phyloP scores from a whole-genome alignment of 2,113 vertebrate species.

The Opisthocomus hoazin region DNA sequence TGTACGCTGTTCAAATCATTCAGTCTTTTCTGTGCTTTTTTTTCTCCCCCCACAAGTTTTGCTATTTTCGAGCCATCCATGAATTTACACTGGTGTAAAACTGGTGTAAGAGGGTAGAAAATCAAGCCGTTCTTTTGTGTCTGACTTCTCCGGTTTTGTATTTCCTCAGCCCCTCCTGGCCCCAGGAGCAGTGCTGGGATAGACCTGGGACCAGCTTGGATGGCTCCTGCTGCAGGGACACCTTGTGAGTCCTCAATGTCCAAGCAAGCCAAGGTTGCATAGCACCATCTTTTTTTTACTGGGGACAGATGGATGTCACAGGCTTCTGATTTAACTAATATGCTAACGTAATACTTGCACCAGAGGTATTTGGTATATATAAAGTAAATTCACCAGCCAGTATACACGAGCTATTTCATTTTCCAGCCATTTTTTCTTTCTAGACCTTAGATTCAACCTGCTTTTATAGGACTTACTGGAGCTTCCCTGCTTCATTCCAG shows the following conservation, averaged over 20 bases:
- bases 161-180: not conserved
- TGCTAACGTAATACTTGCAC: not conserved
- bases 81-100: not conserved
- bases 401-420: not conserved
- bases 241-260: not conserved
- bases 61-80: rapidly evolving
- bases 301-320: rapidly evolving
- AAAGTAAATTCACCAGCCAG: not conserved
- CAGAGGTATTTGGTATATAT: not conserved
- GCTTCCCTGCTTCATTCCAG: not conserved
- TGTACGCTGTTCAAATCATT: not conserved
- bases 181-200: rapidly evolving
- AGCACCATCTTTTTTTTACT: not conserved
- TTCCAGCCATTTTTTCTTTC: not conserved
- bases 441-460: not conserved
- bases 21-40: rapidly evolving
- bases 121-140: not conserved
- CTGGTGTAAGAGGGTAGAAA: not conserved
- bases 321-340: not conserved
- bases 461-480: not conserved
- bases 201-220: not conserved
- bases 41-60: not conserved
- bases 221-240: not conserved
- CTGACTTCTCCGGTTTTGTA: not conserved
- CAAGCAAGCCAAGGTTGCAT: rapidly evolving